Conservation (phyloP, 92 coral and sea anemone species). For the Siderastrea siderea region DNA sequence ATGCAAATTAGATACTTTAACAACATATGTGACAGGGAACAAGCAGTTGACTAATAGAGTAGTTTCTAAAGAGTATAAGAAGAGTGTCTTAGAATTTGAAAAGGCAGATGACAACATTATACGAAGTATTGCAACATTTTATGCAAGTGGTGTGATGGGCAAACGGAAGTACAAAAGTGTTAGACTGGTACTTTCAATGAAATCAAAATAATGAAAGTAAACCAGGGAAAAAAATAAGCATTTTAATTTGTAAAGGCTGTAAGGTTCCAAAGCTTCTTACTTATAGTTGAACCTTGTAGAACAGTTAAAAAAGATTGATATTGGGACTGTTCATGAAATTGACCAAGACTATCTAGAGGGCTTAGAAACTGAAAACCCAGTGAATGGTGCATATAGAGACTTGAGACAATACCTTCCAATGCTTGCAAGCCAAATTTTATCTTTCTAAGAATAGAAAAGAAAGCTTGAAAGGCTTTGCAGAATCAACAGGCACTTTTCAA, state of each 20-base stretch:
- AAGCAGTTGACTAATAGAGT: too few relatives aligned
- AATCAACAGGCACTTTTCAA: too few relatives aligned
- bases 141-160: conserved; percentile 71
- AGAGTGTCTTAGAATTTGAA: conserved; percentile 56
- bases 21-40: too few relatives aligned
- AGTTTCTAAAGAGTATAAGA: not conserved
- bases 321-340: too few relatives aligned
- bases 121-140: conserved; percentile 64
- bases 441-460: too few relatives aligned
- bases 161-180: conserved; percentile 32
- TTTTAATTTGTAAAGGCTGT: conserved; percentile 57
- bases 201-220: conserved; percentile 11
- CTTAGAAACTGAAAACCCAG: too few relatives aligned
- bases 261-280: conserved; percentile 53
- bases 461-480: too few relatives aligned
- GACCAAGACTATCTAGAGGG: too few relatives aligned
- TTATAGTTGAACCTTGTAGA: conserved; percentile 32
- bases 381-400: too few relatives aligned
- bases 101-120: conserved; percentile 59
- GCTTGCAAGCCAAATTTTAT: conserved; percentile 34
- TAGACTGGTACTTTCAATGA: conserved; percentile 54
- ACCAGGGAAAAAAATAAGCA: conserved; percentile 39
- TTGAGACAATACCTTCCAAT: conserved; percentile 36
- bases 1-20: not conserved
- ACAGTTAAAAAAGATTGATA: too few relatives aligned